Conservation (phyloP, 2,113 vertebrate species). For the Mustela lutreola region DNA sequence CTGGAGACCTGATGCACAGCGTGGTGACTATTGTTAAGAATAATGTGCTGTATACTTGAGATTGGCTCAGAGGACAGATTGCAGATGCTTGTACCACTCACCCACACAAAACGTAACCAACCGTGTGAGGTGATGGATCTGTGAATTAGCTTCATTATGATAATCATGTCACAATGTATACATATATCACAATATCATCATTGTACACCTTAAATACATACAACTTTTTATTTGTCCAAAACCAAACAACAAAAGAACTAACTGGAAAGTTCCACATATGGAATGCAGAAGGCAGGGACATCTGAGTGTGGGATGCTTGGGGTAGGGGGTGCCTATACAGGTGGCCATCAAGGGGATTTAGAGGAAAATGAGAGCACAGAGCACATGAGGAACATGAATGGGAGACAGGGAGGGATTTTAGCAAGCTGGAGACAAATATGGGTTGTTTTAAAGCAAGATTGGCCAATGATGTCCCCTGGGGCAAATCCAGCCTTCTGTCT, state of each 20-base stretch:
- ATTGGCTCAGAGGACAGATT: not conserved
- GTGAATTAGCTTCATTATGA: not conserved
- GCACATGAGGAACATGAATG: not conserved
- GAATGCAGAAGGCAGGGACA: not conserved
- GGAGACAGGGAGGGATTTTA: not conserved
- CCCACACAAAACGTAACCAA: not conserved
- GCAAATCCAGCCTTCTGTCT: not conserved
- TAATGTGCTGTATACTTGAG: not conserved
- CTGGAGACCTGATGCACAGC: not conserved
- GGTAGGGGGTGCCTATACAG: accelerated
- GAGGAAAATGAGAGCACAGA: accelerated
- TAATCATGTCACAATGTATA: not conserved
- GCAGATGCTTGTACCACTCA: not conserved
- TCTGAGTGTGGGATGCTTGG: too few relatives aligned
- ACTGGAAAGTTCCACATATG: not conserved
- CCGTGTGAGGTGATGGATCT: not conserved
- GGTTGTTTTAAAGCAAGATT: not conserved
- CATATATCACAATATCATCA: not conserved
- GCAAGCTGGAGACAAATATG: not conserved
- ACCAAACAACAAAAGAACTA: not conserved
- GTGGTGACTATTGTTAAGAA: not conserved
- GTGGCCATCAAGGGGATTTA: not conserved
- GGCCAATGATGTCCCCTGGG: not conserved
- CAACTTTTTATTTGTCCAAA: not conserved
- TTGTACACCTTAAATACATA: not conserved